Conservation (phyloP, 2,888 invertebrate species). For the Amphipoea lucens region DNA sequence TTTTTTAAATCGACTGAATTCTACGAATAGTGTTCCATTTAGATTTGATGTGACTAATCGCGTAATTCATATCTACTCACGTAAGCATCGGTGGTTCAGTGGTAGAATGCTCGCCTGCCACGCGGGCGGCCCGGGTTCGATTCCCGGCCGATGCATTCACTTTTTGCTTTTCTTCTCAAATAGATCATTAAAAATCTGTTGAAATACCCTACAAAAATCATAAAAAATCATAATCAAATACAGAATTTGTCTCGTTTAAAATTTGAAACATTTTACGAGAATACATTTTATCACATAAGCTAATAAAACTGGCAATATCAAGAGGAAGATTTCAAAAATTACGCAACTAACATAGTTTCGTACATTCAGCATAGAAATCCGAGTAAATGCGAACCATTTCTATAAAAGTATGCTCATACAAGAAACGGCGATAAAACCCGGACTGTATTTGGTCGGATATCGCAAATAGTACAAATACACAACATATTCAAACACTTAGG, state of each 20-base stretch:
- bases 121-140: slow-evolving; percentile 90
- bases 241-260: background rate
- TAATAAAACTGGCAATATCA: background rate
- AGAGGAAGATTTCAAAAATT: slow-evolving; percentile 5
- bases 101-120: slow-evolving; percentile 91
- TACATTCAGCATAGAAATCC: slow-evolving; percentile 34
- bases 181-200: background rate
- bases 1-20: background rate
- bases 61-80: accelerated
- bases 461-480: slow-evolving; percentile 56
- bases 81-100: slow-evolving; percentile 90
- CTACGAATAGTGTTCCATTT: background rate
- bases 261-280: background rate
- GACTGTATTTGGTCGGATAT: slow-evolving; percentile 50
- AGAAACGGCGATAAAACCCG: slow-evolving; percentile 48
- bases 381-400: slow-evolving; percentile 32
- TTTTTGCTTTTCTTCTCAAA: slow-evolving; percentile 30
- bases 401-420: slow-evolving; percentile 42
- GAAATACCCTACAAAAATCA: background rate
- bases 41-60: background rate
- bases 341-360: slow-evolving; percentile 8
- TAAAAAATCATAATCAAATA: background rate
- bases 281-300: background rate
- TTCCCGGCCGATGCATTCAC: slow-evolving; percentile 87
- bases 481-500: slow-evolving; percentile 63